These are phyloP conservation scores for Monodelphis domestica DNA, from an alignment of 2,797 vertebrate species.

Conservation along the genomic window DNA sequence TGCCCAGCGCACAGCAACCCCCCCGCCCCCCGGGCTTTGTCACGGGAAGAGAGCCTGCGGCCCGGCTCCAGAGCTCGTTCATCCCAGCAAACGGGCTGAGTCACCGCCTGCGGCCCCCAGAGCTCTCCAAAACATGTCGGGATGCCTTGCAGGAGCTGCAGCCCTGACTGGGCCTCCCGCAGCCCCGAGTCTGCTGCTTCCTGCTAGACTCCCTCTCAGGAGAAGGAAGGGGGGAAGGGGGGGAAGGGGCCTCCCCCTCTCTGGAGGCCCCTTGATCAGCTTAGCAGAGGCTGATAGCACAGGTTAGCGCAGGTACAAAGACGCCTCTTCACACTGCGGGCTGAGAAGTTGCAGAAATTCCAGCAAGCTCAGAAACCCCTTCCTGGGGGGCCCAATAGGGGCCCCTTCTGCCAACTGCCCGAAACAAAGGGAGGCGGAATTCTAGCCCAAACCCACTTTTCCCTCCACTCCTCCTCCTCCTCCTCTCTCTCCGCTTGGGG, in stretches of 20 bases:
- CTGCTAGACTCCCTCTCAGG: slow-evolving; percentile 24
- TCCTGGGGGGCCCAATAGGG: slow-evolving; percentile 46
- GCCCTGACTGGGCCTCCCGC: not conserved
- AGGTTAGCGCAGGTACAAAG: not conserved
- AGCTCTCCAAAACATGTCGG: not conserved
- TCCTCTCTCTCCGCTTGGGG: too few species aligned
- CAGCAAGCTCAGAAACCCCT: not conserved
- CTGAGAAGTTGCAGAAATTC: slow-evolving; percentile 16
- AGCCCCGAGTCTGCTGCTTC: slow-evolving; percentile 11
- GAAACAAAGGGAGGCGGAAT: not conserved
- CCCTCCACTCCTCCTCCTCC: too few species aligned
- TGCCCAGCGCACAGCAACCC: not conserved
- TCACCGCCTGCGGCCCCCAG: not conserved
- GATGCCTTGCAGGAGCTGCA: not conserved
- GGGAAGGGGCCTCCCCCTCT: too few species aligned
- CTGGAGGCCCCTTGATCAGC: not conserved
- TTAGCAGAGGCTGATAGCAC: too few species aligned
- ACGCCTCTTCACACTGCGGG: not conserved
- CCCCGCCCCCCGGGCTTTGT: too few species aligned
- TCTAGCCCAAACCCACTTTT: not conserved
- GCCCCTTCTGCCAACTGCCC: too few species aligned
- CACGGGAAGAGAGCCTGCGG: too few species aligned
- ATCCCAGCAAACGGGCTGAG: slow-evolving; percentile 16
- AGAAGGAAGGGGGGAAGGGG: not conserved
- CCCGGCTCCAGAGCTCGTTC: slow-evolving; percentile 37